Conservation (phyloP, 2,113 vertebrate genomes). For the Gasterosteus aculeatus region DNA sequence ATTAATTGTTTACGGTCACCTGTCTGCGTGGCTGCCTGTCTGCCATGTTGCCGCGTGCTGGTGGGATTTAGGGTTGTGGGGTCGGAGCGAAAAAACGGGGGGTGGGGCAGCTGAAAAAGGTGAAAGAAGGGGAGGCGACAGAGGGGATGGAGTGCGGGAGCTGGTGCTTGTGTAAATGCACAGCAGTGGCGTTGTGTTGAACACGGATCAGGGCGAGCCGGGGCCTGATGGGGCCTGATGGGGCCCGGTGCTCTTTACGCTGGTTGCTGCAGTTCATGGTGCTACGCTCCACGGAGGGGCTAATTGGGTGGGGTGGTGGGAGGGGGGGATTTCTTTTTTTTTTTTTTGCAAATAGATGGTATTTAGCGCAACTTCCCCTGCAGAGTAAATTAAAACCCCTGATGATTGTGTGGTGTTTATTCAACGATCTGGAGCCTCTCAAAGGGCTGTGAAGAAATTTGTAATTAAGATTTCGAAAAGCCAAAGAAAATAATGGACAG, state of each 20-base stretch:
- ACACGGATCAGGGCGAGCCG: constrained; percentile 71
- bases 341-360: constrained; percentile 45
- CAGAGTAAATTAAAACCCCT: constrained; percentile 77
- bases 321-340: constrained; percentile 7
- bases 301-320: background rate
- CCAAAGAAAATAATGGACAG: constrained; percentile 40
- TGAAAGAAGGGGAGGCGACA: constrained; percentile 51
- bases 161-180: constrained; percentile 62
- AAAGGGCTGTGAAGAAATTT: constrained; percentile 59
- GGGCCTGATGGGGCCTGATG: constrained; percentile 56
- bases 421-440: constrained; percentile 57
- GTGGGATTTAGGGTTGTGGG: constrained; percentile 73
- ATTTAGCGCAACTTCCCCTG: constrained; percentile 76
- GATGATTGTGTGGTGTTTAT: constrained; percentile 76
- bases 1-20: constrained; percentile 88
- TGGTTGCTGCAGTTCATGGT: constrained; percentile 13
- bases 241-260: constrained; percentile 33
- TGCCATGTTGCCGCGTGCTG: constrained; percentile 78
- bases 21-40: constrained; percentile 81
- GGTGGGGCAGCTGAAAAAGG: constrained; percentile 39
- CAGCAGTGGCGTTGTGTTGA: constrained; percentile 79
- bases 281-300: constrained; percentile 14
- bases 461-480: constrained; percentile 68
- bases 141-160: constrained; percentile 48
- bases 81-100: constrained; percentile 58